Evolutionary conservation across 2,888 invertebrate genomes (phyloP).

Genomic region (Dynastes hyllus): DNA sequence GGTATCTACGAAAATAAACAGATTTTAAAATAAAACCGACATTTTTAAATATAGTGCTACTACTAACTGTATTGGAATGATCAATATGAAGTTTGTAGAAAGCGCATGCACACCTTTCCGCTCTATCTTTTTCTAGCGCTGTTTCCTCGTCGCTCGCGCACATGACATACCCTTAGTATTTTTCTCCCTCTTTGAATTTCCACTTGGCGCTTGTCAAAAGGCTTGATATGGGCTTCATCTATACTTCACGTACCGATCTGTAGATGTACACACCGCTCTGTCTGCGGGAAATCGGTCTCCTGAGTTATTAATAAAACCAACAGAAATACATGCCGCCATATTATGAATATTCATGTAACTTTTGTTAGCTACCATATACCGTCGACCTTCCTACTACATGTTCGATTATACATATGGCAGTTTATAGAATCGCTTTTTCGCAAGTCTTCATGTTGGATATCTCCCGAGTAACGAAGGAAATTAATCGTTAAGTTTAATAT

Average conservation of each 20-base stretch:
- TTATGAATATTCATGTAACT: conserved; percentile 40
- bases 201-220: conserved; percentile 60
- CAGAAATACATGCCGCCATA: conserved; percentile 30
- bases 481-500: no score
- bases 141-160: conserved; percentile 18
- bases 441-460: no score
- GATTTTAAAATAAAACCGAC: not conserved
- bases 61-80: conserved; percentile 48
- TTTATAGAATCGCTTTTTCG: no score
- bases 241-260: conserved; percentile 55
- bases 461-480: no score
- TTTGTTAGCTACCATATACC: conserved; percentile 9
- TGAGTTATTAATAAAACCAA: conserved; percentile 54
- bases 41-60: conserved; percentile 38
- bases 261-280: conserved; percentile 49
- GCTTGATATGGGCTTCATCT: conserved; percentile 57
- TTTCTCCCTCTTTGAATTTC: conserved; percentile 60
- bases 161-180: conserved; percentile 47
- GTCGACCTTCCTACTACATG: not conserved
- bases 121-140: conserved; percentile 42
- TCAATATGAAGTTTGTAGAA: conserved; percentile 49
- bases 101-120: conserved; percentile 49
- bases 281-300: conserved; percentile 49
- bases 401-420: no score
- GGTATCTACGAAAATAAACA: no score